These are phyloP conservation scores for Ophioninae sp. DNA, from an alignment of 2,888 invertebrate genomes.

Conservation along the genomic window DNA sequence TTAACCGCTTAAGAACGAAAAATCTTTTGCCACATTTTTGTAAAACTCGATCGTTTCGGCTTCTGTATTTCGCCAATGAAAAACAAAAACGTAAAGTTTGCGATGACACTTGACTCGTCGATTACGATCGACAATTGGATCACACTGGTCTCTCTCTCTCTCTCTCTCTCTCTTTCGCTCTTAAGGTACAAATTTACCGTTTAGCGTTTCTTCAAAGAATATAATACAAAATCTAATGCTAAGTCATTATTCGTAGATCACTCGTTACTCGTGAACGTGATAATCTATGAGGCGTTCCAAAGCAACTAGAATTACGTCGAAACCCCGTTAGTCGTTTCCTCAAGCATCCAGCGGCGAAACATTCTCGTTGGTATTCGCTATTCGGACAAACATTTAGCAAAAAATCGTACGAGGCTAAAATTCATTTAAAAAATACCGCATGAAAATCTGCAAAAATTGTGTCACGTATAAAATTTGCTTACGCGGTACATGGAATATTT, in stretches of 20 bases:
- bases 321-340: background rate
- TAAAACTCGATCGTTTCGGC: slow-evolving; percentile 65
- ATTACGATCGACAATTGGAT: slow-evolving; percentile 56
- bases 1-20: slow-evolving; percentile 63
- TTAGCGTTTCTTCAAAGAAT: slow-evolving; percentile 63
- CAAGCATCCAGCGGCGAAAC: background rate
- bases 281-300: slow-evolving; percentile 33
- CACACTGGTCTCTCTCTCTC: slow-evolving; percentile 58
- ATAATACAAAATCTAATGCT: slow-evolving; percentile 74
- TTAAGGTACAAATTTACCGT: slow-evolving; percentile 60
- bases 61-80: slow-evolving; percentile 16
- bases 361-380: background rate
- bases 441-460: background rate
- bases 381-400: background rate
- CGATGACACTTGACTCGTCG: slow-evolving; percentile 33
- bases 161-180: slow-evolving; percentile 63
- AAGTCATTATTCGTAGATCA: slow-evolving; percentile 67
- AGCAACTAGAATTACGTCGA: slow-evolving; percentile 14
- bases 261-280: slow-evolving; percentile 64
- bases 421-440: background rate
- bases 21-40: background rate
- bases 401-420: background rate
- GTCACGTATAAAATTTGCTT: background rate
- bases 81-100: slow-evolving; percentile 19
- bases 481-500: background rate